Evolutionary conservation across 53 echinoderm and acorn worm species (phyloP).

Genomic region (Luidia sarsii): DNA sequence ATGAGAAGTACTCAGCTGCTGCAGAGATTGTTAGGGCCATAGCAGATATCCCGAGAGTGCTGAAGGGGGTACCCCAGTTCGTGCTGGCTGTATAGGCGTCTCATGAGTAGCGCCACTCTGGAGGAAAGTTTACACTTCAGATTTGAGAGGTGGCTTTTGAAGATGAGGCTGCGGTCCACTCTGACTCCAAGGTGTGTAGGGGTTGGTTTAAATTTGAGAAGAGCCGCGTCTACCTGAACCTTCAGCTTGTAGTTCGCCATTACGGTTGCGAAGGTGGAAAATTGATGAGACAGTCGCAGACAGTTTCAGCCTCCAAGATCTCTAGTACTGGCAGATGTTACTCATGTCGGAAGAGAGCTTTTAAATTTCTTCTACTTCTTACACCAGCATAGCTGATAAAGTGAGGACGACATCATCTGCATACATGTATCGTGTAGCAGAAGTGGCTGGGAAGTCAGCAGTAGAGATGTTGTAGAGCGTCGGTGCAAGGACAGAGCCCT

Average conservation of each 20-base stretch:
- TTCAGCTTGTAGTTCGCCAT: conserved; percentile 11
- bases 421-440: conserved; percentile 28
- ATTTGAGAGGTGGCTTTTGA: conserved; percentile 27
- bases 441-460: conserved; percentile 20
- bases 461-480: conserved; percentile 32
- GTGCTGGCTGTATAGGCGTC: conserved; percentile 35
- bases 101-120: conserved; percentile 11
- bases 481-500: conserved; percentile 30
- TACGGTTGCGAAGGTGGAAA: conserved; percentile 5
- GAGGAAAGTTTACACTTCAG: conserved; percentile 27
- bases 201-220: conserved; percentile 24
- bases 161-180: conserved; percentile 40
- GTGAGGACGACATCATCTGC: conserved; percentile 39
- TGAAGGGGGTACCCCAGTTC: conserved; percentile 21
- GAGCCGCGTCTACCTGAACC: conserved; percentile 3
- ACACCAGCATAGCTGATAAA: neutral
- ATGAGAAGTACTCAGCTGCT: neutral
- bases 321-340: conserved; percentile 10
- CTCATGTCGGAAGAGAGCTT: conserved; percentile 10
- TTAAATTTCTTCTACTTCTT: neutral
- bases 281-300: conserved; percentile 21
- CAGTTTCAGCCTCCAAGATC: conserved; percentile 21
- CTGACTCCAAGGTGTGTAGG: conserved; percentile 38
- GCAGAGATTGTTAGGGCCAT: neutral
- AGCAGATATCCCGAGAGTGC: neutral